Conservation (phyloP, 35 echinoderm and acorn worm species). For the Stichopus chloronotus region DNA sequence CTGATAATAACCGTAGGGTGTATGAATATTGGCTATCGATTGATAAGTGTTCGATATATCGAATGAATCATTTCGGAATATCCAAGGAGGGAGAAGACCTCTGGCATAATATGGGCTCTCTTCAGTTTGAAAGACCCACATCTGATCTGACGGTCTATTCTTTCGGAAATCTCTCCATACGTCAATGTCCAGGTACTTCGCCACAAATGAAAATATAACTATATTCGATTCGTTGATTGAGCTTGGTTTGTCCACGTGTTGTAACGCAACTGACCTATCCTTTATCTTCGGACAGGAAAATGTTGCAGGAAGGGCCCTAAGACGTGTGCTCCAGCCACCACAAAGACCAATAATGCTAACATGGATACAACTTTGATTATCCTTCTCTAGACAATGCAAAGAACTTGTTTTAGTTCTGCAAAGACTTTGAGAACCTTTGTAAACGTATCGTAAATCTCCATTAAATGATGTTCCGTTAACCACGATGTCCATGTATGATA, state of each 20-base stretch:
- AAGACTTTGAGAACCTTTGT: not conserved
- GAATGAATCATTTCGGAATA: slow-evolving; percentile 27
- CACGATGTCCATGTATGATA: no score
- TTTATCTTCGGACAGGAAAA: slow-evolving; percentile 1
- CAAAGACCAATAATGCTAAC: slow-evolving; percentile 18
- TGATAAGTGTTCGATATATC: slow-evolving; percentile 42
- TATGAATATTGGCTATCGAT: not conserved
- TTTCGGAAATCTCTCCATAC: slow-evolving; percentile 3
- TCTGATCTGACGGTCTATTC: slow-evolving; percentile 30
- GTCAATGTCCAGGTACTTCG: not conserved
- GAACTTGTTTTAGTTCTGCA: not conserved
- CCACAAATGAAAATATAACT: slow-evolving; percentile 24
- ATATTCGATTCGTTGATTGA: slow-evolving; percentile 24
- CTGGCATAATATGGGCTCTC: slow-evolving; percentile 13
- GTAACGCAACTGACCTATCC: not conserved
- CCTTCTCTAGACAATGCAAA: not conserved
- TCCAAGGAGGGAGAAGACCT: not conserved
- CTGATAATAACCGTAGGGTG: slow-evolving; percentile 33
- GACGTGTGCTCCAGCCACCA: not conserved
- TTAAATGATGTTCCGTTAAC: no score
- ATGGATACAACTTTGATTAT: not conserved
- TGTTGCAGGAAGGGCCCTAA: not conserved
- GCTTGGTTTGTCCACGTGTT: not conserved
- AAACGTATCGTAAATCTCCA: not conserved
- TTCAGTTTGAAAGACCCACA: slow-evolving; percentile 40